Conservation (phyloP, 30 jellyfish, hydroid and myxozoan genomes). For the Phacellophora camtschatica region DNA sequence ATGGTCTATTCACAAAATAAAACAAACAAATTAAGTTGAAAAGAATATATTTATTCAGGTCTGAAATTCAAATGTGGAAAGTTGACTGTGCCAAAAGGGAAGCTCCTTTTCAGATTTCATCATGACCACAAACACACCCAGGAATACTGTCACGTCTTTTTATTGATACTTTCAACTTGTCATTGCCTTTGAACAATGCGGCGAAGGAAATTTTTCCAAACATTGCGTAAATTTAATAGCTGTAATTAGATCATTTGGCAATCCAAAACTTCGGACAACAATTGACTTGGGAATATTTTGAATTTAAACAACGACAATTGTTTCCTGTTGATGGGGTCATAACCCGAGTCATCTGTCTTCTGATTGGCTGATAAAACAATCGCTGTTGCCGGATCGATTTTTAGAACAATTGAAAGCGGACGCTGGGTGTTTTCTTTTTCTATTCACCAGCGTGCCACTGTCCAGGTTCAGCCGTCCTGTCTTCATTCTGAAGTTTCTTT, state of each 20-base stretch:
- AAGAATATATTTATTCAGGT: no score
- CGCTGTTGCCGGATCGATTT: slow-evolving; percentile 25
- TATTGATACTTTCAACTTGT: no score
- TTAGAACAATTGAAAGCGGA: slow-evolving; percentile 55
- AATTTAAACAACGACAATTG: background rate
- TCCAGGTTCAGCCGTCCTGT: background rate
- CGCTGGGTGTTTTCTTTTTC: slow-evolving; percentile 62
- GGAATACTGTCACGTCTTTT: no score
- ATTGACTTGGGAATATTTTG: no score
- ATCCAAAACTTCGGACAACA: no score
- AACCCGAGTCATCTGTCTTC: background rate
- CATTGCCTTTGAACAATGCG: background rate
- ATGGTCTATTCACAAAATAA: no score
- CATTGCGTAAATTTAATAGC: no score
- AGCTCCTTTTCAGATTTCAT: background rate
- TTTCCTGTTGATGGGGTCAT: slow-evolving; percentile 40
- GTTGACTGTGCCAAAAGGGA: no score
- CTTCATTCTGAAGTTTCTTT: slow-evolving; percentile 51
- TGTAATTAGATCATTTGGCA: no score
- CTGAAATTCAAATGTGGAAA: no score
- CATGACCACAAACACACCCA: background rate
- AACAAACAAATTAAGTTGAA: no score
- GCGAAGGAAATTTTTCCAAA: background rate
- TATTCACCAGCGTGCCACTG: slow-evolving; percentile 60
- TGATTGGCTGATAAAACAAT: slow-evolving; percentile 25